Percentiles rank a stretch among this genome's conserved stretches.
Evolutionary conservation across 1,140 invertebrate genomes (phyloP).

Genomic region (Drosophila nikananu): DNA sequence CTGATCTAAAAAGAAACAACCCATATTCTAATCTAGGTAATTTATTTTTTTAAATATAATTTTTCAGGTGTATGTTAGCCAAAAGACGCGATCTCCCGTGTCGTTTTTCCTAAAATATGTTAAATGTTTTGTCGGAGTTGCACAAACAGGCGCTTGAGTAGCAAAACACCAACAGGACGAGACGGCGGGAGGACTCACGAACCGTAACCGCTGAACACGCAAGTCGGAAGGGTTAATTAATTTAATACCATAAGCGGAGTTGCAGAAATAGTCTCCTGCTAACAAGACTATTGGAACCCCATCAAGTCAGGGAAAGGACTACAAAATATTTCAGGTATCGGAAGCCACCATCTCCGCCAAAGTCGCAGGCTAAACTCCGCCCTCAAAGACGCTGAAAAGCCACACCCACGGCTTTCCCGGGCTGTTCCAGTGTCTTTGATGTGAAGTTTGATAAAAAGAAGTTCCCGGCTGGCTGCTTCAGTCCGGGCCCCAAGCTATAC

Average conservation of each 20-base stretch:
- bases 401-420: conserved; percentile 29
- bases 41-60: not conserved
- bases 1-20: not conserved
- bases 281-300: conserved; percentile 44
- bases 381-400: conserved; percentile 38
- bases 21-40: not conserved
- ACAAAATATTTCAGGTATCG: conserved; percentile 7
- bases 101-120: conserved; percentile 61
- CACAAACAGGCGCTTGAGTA: conserved; percentile 66
- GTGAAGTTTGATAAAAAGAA: conserved; percentile 50
- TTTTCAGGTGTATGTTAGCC: conserved; percentile 1
- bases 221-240: conserved; percentile 77
- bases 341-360: conserved; percentile 1
- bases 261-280: conserved; percentile 16
- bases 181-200: conserved; percentile 17
- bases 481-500: conserved; percentile 63
- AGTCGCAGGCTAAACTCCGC: conserved; percentile 32
- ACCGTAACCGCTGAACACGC: conserved; percentile 77
- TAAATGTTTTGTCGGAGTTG: conserved; percentile 66
- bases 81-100: conserved; percentile 12
- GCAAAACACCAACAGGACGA: not conserved
- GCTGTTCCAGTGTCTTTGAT: conserved; percentile 60
- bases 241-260: conserved; percentile 56
- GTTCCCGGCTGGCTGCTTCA: conserved; percentile 16
- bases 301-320: conserved; percentile 21